Conservation (phyloP, 2,888 invertebrate species). For the Lysandra bellargus region DNA sequence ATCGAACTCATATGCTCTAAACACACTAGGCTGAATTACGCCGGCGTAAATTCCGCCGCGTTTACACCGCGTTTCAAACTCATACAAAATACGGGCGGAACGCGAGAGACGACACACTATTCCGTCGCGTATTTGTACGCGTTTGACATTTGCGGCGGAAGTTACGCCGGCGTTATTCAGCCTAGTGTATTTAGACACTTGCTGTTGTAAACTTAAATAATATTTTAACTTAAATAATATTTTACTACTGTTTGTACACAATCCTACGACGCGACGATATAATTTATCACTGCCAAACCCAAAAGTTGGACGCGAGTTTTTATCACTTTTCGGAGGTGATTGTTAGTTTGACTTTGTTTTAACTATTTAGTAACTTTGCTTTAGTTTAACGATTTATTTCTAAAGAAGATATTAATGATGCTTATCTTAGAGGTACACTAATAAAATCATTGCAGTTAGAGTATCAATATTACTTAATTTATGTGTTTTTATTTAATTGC, state of each 20-base stretch:
- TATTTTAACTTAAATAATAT: background rate
- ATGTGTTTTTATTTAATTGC: too few species aligned
- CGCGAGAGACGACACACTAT: too few species aligned
- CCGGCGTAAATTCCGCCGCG: too few species aligned
- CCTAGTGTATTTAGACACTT: background rate
- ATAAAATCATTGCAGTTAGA: too few species aligned
- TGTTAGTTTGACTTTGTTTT: conserved; percentile 5
- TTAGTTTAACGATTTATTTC: background rate
- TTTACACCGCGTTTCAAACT: too few species aligned
- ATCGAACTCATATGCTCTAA: background rate
- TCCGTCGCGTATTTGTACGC: too few species aligned
- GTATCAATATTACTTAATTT: too few species aligned
- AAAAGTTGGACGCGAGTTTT: conserved; percentile 10
- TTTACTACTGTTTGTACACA: background rate
- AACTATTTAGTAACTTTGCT: background rate
- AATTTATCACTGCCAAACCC: conserved; percentile 16
- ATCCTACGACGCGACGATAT: background rate
- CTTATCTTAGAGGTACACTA: too few species aligned
- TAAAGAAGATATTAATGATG: background rate
- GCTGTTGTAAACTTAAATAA: background rate
- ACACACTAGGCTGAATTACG: too few species aligned
- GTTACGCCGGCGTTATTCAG: too few species aligned
- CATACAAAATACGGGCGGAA: too few species aligned
- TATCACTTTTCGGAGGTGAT: conserved; percentile 4
- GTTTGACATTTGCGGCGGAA: too few species aligned